Evolutionary conservation across 2,113 vertebrate genomes (phyloP), one percentile per base, ranked within the genome.

Genomic region (Vidua chalybeata): DNA sequence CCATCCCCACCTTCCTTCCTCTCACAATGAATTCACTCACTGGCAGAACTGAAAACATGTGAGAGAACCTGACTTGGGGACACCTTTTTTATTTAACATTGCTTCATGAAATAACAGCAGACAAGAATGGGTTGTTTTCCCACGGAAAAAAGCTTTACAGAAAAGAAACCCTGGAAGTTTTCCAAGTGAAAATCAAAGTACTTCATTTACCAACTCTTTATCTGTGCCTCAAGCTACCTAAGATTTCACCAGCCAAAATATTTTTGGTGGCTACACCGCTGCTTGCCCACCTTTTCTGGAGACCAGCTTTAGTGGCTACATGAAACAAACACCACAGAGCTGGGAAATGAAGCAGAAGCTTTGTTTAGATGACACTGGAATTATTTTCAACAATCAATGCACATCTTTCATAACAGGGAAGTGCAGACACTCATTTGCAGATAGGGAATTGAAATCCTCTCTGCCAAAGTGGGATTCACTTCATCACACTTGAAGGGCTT

Each of bases 71-170:
- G 35, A 63, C 81, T 43, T 58, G 14, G 16, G 5, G 37, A 31
- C 27, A 51, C 30, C 2, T 12, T 4, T 1, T 28, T 35, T 51
- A 62, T 84, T 46, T 26, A 37, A 16, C 35, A 45, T 69, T 9
- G 37, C 39, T 56, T 41, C 12, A 35, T 4, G 28, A 31, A 46
- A 31, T 7, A 79, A 37, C 0, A 73, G 12, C 59, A 49, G 24
- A 15, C 14, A 64, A 69, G 31, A 84, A 85, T 3, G 15, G 13
- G 22, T 21, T 76, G n/a, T 43, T 64, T 93, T 22, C 35, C 48
- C 39, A 6, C 0, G 0, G 4, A 64, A 66, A 66, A 59, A 62
- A 33, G 15, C 28, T 69, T 66, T 24, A 51, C 33, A 71, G 51
- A 77, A 89, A 81, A 39, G 3, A 90, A 66, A 49, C 0, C 0